Evolutionary conservation across 2,797 vertebrate species (phyloP).

Genomic region (Ceyx erithaca): DNA sequence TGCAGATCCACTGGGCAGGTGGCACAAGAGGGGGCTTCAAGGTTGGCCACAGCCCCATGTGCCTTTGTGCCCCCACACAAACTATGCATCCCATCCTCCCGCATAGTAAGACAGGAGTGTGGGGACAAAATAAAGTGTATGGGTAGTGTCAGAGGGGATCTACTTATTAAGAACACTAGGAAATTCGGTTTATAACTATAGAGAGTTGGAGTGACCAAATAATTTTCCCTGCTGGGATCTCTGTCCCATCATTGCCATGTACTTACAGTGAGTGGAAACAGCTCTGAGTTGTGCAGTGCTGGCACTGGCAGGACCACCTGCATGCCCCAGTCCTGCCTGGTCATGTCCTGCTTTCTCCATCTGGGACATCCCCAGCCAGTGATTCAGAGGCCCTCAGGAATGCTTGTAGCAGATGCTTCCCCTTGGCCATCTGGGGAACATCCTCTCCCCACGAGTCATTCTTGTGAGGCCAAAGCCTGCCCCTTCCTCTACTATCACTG

Average conservation of each 20-base stretch:
- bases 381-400: constrained; percentile 65
- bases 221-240: neutral
- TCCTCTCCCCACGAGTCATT: constrained; percentile 36
- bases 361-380: constrained; percentile 5
- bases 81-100: accelerated
- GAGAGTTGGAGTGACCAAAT: neutral
- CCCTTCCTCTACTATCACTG: neutral
- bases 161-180: neutral
- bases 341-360: constrained; percentile 24
- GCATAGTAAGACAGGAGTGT: accelerated
- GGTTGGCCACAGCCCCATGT: accelerated
- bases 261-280: neutral
- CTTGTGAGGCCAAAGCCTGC: neutral
- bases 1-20: neutral
- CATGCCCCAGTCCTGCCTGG: neutral
- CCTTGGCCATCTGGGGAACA: constrained; percentile 64
- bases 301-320: neutral
- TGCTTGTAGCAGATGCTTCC: constrained; percentile 70
- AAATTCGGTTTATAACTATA: neutral
- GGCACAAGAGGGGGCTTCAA: neutral
- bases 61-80: neutral
- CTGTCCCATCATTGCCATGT: neutral
- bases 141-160: neutral
- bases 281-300: neutral
- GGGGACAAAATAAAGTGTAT: too few relatives aligned